These are phyloP conservation scores for Charanyca ferruginea DNA, from an alignment of 2,888 invertebrate genomes.

Conservation along the genomic window DNA sequence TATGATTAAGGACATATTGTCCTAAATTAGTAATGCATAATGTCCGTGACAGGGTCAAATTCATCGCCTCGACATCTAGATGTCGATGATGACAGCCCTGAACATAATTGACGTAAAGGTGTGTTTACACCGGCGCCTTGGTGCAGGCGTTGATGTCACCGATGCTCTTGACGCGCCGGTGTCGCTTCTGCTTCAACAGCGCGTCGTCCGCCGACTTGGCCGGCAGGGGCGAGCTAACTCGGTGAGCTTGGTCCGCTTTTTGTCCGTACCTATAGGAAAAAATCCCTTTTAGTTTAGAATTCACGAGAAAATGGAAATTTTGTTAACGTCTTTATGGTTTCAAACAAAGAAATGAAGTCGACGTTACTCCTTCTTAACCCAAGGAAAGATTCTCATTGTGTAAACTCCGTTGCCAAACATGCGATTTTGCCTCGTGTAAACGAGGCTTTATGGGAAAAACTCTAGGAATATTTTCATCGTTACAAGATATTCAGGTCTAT, in stretches of 20 bases:
- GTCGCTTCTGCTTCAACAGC: slow-evolving; percentile 88
- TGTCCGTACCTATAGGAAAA: slow-evolving; percentile 80
- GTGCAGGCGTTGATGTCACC: slow-evolving; percentile 93
- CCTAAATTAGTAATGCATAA: slow-evolving; percentile 1
- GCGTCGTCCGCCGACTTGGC: slow-evolving; percentile 87
- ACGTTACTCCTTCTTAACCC: too few relatives aligned
- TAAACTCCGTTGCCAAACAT: too few relatives aligned
- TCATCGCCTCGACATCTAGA: background rate
- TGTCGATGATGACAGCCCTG: background rate
- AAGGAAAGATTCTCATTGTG: too few relatives aligned
- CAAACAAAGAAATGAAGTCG: too few relatives aligned
- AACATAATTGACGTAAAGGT: slow-evolving; percentile 36
- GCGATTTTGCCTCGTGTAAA: too few relatives aligned
- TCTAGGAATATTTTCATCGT: background rate
- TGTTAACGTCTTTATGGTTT: too few relatives aligned
- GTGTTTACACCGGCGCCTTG: slow-evolving; percentile 82
- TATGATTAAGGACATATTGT: slow-evolving; percentile 1
- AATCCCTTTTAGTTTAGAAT: background rate
- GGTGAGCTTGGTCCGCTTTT: slow-evolving; percentile 85
- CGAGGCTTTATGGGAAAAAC: too few relatives aligned
- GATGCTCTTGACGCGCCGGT: slow-evolving; percentile 93
- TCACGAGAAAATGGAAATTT: too few relatives aligned
- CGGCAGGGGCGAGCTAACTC: slow-evolving; percentile 88
- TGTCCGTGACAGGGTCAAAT: background rate
- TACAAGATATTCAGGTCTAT: background rate